Conservation (phyloP, 2,113 vertebrate species). For the Pelusios castaneus region DNA sequence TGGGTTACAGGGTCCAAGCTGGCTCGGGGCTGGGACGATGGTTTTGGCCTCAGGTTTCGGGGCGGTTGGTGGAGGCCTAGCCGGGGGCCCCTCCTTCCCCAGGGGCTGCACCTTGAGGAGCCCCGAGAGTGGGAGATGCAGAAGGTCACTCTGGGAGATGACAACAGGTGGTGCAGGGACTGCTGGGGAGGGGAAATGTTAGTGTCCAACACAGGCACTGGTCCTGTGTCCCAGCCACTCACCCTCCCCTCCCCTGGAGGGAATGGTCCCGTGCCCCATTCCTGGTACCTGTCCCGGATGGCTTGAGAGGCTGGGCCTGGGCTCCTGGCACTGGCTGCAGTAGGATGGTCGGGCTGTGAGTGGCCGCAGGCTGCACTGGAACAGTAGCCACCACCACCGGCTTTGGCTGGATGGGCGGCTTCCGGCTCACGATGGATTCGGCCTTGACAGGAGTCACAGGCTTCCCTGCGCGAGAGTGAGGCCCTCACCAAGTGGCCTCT, state of each 20-base stretch:
- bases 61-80: conserved; percentile 44
- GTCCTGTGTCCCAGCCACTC: background rate
- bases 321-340: conserved; percentile 78
- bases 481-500: background rate
- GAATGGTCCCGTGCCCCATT: background rate
- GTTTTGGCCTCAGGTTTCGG: conserved; percentile 75
- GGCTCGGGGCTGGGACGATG: conserved; percentile 82
- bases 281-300: conserved; percentile 71
- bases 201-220: background rate
- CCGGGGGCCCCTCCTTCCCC: conserved; percentile 51
- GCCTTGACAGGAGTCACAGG: conserved; percentile 49
- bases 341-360: conserved; percentile 79
- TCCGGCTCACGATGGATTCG: conserved; percentile 76
- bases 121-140: conserved; percentile 80
- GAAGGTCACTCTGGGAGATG: conserved; percentile 77
- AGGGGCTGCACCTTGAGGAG: conserved; percentile 85
- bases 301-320: conserved; percentile 68
- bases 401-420: conserved; percentile 85
- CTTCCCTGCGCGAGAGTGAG: conserved; percentile 26
- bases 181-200: background rate
- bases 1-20: conserved; percentile 70
- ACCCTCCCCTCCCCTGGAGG: too few species aligned
- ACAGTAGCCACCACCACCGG: conserved; percentile 79
- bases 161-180: conserved; percentile 73
- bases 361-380: conserved; percentile 61